Evolutionary conservation across 1,140 invertebrate species (phyloP).

Genomic region (Calosoma granatense): DNA sequence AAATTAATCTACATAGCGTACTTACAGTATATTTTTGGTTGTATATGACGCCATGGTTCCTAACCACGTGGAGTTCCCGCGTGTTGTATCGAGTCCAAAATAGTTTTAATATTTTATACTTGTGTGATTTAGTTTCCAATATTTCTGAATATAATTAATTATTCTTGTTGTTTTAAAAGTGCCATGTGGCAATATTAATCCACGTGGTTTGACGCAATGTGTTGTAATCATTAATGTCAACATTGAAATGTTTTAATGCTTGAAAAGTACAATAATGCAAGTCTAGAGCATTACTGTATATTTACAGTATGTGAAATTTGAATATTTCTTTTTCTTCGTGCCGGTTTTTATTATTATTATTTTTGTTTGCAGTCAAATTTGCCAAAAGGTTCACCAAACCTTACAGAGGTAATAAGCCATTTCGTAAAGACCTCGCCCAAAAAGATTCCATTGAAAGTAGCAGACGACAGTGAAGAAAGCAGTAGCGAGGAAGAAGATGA

Average conservation of each 20-base stretch:
- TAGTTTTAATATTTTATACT: not conserved
- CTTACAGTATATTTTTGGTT: not conserved
- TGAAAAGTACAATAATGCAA: too few relatives aligned
- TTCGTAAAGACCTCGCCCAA: slow-evolving; percentile 39
- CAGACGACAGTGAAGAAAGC: slow-evolving; percentile 12
- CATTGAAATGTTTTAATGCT: too few relatives aligned
- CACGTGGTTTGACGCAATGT: slow-evolving; percentile 12
- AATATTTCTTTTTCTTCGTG: too few relatives aligned
- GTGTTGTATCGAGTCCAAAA: not conserved
- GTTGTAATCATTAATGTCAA: too few relatives aligned
- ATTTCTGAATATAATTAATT: not conserved
- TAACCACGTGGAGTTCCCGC: slow-evolving; percentile 1
- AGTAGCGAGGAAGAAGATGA: slow-evolving; percentile 15
- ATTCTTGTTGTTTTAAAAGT: too few relatives aligned
- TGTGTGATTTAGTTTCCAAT: not conserved
- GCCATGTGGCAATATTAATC: not conserved
- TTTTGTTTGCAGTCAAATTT: slow-evolving; percentile 32
- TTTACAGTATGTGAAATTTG: too few relatives aligned
- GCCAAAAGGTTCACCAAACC: slow-evolving; percentile 39
- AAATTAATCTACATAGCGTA: not conserved
- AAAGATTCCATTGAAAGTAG: slow-evolving; percentile 29
- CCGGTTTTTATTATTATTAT: not conserved
- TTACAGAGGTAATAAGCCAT: slow-evolving; percentile 38
- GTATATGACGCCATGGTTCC: not conserved
- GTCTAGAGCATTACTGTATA: too few relatives aligned